A percentile compares a stretch with the other conserved stretches of the same genome.
Evolutionary conservation across 2,797 vertebrate species (phyloP).

Genomic region (Philypnodon macrostomus): DNA sequence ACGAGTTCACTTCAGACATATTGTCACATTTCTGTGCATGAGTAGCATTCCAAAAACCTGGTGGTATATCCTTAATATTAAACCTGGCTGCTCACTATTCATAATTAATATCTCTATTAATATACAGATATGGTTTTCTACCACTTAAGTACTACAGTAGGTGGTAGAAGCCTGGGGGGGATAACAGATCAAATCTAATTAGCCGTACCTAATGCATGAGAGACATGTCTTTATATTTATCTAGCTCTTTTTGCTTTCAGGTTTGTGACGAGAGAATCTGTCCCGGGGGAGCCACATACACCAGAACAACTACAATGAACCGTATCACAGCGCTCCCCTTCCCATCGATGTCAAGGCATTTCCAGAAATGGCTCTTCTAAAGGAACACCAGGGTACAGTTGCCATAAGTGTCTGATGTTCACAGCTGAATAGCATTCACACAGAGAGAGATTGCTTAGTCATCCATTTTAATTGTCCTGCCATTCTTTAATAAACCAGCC

Average conservation of each 20-base stretch:
- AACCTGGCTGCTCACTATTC: slow-evolving; percentile 16
- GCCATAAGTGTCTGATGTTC: slow-evolving; percentile 31
- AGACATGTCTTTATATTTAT: slow-evolving; percentile 67
- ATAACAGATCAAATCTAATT: slow-evolving; percentile 71
- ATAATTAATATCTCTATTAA: slow-evolving; percentile 59
- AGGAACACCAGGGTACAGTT: slow-evolving; percentile 16
- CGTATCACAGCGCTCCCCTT: slow-evolving; percentile 22
- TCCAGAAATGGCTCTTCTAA: slow-evolving; percentile 41
- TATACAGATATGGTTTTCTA: slow-evolving; percentile 46
- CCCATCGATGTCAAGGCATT: slow-evolving; percentile 27
- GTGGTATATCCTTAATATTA: slow-evolving; percentile 2
- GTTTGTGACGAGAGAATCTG: slow-evolving; percentile 42
- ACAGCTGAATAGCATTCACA: slow-evolving; percentile 23
- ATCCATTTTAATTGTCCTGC: slow-evolving; percentile 40
- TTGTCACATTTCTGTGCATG: slow-evolving; percentile 2
- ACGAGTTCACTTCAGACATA: slow-evolving; percentile 14
- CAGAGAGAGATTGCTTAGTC: slow-evolving; percentile 33
- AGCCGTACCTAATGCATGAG: slow-evolving; percentile 53
- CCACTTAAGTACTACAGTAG: slow-evolving; percentile 50
- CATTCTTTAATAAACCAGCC: slow-evolving; percentile 37
- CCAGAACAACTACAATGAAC: slow-evolving; percentile 26
- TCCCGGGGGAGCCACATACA: slow-evolving; percentile 38
- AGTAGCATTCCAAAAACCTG: slow-evolving; percentile 19
- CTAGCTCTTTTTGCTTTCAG: slow-evolving; percentile 53
- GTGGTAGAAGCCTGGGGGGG: slow-evolving; percentile 48